Conservation (phyloP, 1,140 invertebrate genomes). For the Armadillidium nasatum region DNA sequence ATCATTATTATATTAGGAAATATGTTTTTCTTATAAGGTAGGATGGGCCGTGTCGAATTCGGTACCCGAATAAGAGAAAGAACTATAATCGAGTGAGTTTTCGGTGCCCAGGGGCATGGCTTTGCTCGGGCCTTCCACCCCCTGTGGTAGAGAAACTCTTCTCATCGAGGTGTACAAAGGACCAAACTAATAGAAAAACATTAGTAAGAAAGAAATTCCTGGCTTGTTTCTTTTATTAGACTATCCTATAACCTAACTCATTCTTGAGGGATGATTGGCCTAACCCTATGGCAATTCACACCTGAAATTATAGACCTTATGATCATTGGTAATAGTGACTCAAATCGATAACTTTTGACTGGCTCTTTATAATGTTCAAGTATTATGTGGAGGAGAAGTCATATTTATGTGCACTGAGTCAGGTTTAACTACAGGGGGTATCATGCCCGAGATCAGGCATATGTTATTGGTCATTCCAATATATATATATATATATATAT, state of each 20-base stretch:
- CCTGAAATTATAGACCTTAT: neutral
- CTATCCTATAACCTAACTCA: neutral
- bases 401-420: slow-evolving; percentile 1
- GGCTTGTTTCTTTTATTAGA: neutral
- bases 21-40: neutral
- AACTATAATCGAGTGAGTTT: neutral
- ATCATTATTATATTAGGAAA: neutral
- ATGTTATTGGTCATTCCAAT: too few species aligned
- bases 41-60: neutral
- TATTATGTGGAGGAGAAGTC: neutral
- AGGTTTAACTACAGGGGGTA: neutral
- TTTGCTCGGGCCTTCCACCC: neutral
- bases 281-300: neutral
- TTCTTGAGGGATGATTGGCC: neutral
- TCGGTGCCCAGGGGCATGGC: neutral
- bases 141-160: neutral
- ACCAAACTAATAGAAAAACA: neutral
- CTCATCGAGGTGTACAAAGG: neutral
- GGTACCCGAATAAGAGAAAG: too few species aligned
- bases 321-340: neutral
- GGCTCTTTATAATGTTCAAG: neutral
- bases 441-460: neutral
- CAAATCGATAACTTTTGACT: neutral
- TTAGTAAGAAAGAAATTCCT: neutral
- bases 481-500: too few species aligned